Evolutionary conservation across 1,140 invertebrate genomes (phyloP).

Genomic region (Drosophila nasuta): DNA sequence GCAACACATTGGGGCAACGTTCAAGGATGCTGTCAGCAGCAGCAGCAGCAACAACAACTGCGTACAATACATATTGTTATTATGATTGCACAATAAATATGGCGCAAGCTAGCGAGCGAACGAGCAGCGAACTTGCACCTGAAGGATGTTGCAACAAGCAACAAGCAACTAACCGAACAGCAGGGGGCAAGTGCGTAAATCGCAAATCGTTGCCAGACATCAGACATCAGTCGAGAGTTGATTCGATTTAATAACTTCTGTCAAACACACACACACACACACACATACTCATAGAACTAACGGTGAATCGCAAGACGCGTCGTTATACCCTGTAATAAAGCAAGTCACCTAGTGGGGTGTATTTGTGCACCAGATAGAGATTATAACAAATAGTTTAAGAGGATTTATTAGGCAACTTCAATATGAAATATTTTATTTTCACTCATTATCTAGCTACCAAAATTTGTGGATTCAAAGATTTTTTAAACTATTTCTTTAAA

Average conservation of each 20-base stretch:
- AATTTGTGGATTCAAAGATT: too few species aligned
- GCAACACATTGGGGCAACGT: conserved; percentile 47
- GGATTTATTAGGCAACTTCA: too few species aligned
- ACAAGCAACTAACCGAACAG: background rate
- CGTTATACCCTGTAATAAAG: conserved; percentile 26
- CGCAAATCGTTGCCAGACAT: conserved; percentile 40
- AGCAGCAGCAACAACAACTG: conserved; percentile 29
- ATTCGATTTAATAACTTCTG: conserved; percentile 81
- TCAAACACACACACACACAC: conserved; percentile 44
- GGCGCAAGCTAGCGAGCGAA: conserved; percentile 34
- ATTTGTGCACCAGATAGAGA: background rate
- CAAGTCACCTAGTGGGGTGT: background rate
- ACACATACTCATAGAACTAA: conserved; percentile 34
- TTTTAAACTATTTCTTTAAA: too few species aligned
- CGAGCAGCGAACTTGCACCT: conserved; percentile 46
- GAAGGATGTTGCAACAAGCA: conserved; percentile 10
- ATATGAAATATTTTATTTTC: too few species aligned
- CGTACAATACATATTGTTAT: conserved; percentile 63
- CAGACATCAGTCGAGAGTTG: conserved; percentile 60
- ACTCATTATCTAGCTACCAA: too few species aligned
- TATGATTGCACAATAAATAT: conserved; percentile 76
- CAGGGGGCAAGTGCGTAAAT: conserved; percentile 48
- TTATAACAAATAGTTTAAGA: too few species aligned
- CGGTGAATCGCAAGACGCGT: conserved; percentile 46
- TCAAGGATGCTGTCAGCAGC: conserved; percentile 60